Conservation (phyloP, 2,888 invertebrate genomes). For the Lobophora halterata region DNA sequence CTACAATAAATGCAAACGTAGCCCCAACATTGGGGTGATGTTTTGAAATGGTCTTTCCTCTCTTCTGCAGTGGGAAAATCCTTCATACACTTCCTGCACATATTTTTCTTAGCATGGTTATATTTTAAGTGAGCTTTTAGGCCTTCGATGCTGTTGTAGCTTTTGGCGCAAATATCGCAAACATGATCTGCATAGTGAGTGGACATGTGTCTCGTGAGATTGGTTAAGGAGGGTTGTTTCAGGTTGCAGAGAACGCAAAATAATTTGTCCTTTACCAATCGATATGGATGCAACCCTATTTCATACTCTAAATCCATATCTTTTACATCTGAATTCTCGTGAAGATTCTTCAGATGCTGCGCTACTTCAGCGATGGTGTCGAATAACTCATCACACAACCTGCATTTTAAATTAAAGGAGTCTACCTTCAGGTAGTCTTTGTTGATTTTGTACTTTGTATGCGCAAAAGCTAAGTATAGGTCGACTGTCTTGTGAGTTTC, state of each 20-base stretch:
- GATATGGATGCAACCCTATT: constrained; percentile 25
- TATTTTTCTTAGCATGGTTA: constrained; percentile 18
- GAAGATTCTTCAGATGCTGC: constrained; percentile 42
- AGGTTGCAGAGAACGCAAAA: constrained; percentile 20
- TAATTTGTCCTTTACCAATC: constrained; percentile 21
- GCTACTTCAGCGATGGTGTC: constrained; percentile 37
- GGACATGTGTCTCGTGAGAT: constrained; percentile 34
- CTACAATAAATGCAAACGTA: constrained; percentile 25
- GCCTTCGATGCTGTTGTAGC: constrained; percentile 11
- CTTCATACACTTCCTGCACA: constrained; percentile 22
- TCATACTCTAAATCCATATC: constrained; percentile 12
- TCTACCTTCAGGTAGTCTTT: constrained; percentile 47
- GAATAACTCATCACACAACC: constrained; percentile 43
- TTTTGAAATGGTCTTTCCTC: constrained; percentile 17
- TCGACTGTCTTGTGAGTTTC: constrained; percentile 50
- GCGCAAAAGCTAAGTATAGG: constrained; percentile 57
- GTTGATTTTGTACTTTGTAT: constrained; percentile 39
- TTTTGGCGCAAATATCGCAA: constrained; percentile 33
- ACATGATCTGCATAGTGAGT: constrained; percentile 32
- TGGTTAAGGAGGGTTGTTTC: constrained; percentile 22
- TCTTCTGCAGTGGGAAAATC: constrained; percentile 17
- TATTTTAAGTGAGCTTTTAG: constrained; percentile 16
- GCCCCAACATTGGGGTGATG: constrained; percentile 17
- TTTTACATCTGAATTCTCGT: constrained; percentile 31
- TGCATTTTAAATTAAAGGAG: constrained; percentile 53